Base-by-base conservation (phyloP, 2,888 invertebrate species). In the Acanthoscelides obtectus region DNA sequence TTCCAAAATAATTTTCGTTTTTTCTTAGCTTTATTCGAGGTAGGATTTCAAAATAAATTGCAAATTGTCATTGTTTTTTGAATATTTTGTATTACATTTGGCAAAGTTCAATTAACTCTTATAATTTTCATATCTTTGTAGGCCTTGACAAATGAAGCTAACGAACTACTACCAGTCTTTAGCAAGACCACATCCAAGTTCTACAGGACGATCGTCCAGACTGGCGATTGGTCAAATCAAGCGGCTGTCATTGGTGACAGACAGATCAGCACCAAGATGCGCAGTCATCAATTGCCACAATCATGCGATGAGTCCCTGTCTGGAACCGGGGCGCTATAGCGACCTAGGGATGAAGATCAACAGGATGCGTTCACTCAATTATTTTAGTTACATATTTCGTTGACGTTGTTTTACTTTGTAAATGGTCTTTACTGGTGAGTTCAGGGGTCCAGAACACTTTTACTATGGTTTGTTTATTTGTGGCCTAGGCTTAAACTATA, bases 131-230 rank as follows among this genome's bases (percentile, higher is more conserved):
- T n/a, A n/a, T n/a, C 67, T 72, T 79, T 77, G 22, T 85, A 98
- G 97, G 97, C 98, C 0, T 87, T 98, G 72, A 93, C 97, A 2
- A 95, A 96, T 86, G 99, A 99, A 87, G 99, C 99, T 0, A 98
- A 96, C 87, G 99, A 99, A 83, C 88, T 98, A 67, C 88, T 99
- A 71, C 99, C 99, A 0, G 94, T 99, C 76, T 99, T 97, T 89
- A 99, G 99, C 87, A 95, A 96, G 80, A 97, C 98, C 0, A 96
- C 97, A 12, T 93, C 94, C 6, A 94, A 93, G 84, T 95, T 96
- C 86, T 99, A 99, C 87, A 89, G 91, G 70, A 91, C 94, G 0
- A 89, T 92, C 1, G 88, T 93, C 20, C 94, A 93, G 71, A 92
- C 94, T 0, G 94, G 93, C 20, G 98, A 98, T 84, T 98, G 98